phyloP scores from a whole-genome alignment of 2,888 invertebrate species.

The Taenaris catops region DNA sequence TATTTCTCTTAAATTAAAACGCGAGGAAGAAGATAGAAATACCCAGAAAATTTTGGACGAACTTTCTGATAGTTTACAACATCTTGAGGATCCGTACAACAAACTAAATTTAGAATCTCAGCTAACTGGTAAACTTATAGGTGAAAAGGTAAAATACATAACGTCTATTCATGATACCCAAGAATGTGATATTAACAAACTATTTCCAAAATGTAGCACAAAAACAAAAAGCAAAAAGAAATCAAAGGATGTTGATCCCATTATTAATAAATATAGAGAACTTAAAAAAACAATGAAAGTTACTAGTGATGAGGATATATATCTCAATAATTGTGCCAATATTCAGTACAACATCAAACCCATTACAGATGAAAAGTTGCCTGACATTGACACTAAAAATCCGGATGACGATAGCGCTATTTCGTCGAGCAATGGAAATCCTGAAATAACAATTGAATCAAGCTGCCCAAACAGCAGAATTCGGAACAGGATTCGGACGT shows the following conservation, averaged over 20 bases:
- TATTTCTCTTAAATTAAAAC: conserved; percentile 70
- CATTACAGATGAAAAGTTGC: conserved; percentile 49
- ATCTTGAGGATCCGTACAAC: conserved; percentile 81
- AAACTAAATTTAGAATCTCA: conserved; percentile 80
- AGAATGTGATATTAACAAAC: conserved; percentile 64
- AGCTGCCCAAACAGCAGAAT: too few species aligned
- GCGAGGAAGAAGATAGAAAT: conserved; percentile 68
- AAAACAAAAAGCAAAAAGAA: conserved; percentile 73
- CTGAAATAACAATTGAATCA: conserved; percentile 72
- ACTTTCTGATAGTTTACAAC: conserved; percentile 71
- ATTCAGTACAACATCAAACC: conserved; percentile 57
- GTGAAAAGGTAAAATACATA: conserved; percentile 80
- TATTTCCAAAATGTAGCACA: conserved; percentile 70
- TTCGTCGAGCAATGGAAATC: conserved; percentile 70
- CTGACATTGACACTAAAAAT: conserved; percentile 60
- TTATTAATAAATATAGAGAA: conserved; percentile 70
- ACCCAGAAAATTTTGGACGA: conserved; percentile 71
- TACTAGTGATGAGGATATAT: conserved; percentile 63
- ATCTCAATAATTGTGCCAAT: conserved; percentile 70
- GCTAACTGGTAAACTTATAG: conserved; percentile 77
- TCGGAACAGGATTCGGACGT: too few species aligned
- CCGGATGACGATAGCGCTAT: conserved; percentile 73
- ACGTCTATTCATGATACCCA: conserved; percentile 74
- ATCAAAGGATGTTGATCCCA: conserved; percentile 70
- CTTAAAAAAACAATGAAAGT: conserved; percentile 68